Percentiles rank a stretch among this genome's conserved stretches.
phyloP scores from a whole-genome alignment of 2,113 vertebrate species.

The Panurus biarmicus region DNA sequence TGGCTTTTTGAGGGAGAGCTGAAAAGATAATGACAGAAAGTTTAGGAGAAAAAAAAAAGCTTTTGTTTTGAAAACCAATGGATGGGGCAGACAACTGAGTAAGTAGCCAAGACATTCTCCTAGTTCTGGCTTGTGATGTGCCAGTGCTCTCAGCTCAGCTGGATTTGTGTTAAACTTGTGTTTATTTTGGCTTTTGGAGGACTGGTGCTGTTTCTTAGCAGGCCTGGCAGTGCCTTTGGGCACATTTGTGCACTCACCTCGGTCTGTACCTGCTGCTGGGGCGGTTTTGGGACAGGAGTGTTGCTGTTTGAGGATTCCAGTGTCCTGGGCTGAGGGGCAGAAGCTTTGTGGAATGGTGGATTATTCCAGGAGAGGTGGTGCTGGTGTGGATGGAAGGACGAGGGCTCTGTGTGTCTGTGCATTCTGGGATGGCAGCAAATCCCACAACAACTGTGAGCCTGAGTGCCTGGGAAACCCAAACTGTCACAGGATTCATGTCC shows the following conservation, averaged over 20 bases:
- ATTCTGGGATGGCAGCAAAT: fast-evolving
- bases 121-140: neutral
- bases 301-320: neutral
- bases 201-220: neutral
- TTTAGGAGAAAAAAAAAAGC: neutral
- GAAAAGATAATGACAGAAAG: neutral
- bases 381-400: fast-evolving
- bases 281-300: neutral
- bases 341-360: neutral
- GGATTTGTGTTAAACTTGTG: fast-evolving
- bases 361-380: neutral
- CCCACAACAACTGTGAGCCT: fast-evolving
- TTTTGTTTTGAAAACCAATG: neutral
- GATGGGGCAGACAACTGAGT: neutral
- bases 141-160: neutral
- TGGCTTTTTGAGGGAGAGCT: neutral
- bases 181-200: neutral
- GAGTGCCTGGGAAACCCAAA: too few relatives aligned
- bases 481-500: fast-evolving
- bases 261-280: neutral
- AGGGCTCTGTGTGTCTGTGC: neutral
- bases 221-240: neutral
- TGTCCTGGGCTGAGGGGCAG: neutral
- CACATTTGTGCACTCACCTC: neutral
- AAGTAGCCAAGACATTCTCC: neutral